Base-by-base conservation (phyloP, 2,113 vertebrate species). In the Boulengeromyrus knoepffleri region DNA sequence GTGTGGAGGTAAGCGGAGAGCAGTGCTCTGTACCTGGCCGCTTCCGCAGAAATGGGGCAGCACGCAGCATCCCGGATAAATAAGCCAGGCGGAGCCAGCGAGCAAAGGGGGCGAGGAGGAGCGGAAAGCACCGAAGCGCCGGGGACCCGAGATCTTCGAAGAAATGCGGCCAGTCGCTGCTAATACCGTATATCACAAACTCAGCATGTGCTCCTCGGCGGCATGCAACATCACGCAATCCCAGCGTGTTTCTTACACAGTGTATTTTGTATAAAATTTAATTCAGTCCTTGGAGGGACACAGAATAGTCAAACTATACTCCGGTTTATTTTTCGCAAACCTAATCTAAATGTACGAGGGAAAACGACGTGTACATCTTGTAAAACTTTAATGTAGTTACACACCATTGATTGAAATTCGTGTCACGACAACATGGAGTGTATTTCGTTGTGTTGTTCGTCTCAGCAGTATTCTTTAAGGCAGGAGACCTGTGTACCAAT, bases 81-180 rank as follows among this genome's bases (percentile, higher is more conserved):
- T 70, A 70, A 77, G 46, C 46, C 27, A n/a, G 19, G 56, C 27
- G 10, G 3, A 56, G 39, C 17, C 27, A 90, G 91, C 84, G 53
- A 45, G 87, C 19, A 24, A 62, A 92, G 92, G 92, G 93, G 92
- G 88, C 91, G 90, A 24, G 36, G 53, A 24, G 27, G 87, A 39
- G 45, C 83, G 42, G 19, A 46, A 85, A 47, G 45, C 19, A 6
- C 52, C 27, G 31, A 42, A 39, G 2, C 50, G 42, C 13, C n/a
- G 52, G n/a, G n/a, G 49, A 31, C 36, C 39, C 3, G 15, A 13
- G 8, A n/a, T 36, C 9, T 19, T 21, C 19, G 8, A 24, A 36
- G 2, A 42, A 58, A 45, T 36, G 12, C 39, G 6, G 49, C 13
- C 27, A 50, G 27, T 49, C 10, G 42, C 19, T 86, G 12, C 27